Evolutionary conservation across 2,888 invertebrate genomes (phyloP), one percentile per base, ranked within the genome.

Genomic region (Apantesis nais): DNA sequence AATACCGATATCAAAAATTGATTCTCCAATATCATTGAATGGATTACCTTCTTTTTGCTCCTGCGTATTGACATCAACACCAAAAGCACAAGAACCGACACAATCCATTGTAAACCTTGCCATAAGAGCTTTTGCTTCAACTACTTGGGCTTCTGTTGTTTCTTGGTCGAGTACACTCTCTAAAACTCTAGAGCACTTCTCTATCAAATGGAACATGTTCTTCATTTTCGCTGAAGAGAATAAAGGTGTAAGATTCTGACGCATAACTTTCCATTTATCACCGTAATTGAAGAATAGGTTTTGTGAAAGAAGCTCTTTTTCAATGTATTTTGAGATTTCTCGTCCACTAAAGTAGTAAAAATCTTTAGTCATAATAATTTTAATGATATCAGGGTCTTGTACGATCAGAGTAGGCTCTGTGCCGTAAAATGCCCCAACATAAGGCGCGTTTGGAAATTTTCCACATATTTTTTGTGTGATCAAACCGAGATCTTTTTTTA

Each of bases 161-260:
- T 82, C 83, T 12, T 80, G 69, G n/a, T 86, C 81, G 0, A 91
- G 74, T 52, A 87, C 65, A 0, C 74, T 72, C 71, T 90, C 87
- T 0, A 90, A 81, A 0, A 60, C 72, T 1, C 74, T 37, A 5
- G 80, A 52, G 69, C 85, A 87, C 12, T 83, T 80, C 58, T 86
- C 79, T 1, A 91, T 86, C 44, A 91, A 79, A 72, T 86, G 71
- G 65, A 88, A 92, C 91, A 92, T 92, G 16, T 85, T 89, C 71
- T 84, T 91, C 84, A 91, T 88, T 75, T 91, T 91, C 0, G 86
- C 78, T 0, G 88, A 83, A 0, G 92, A 84, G 74, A 91, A 93
- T 0, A 92, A 67, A 0, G 89, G 88, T 0, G 88, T 87, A 14
- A 90, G 71, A 55, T 89, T 90, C 61, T 91, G 91, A 0, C 92